A percentile compares a stretch with the other conserved stretches of the same genome.
These are phyloP conservation scores for Trematomus bernacchii DNA, from an alignment of 2,797 vertebrate genomes.

Conservation along the genomic window DNA sequence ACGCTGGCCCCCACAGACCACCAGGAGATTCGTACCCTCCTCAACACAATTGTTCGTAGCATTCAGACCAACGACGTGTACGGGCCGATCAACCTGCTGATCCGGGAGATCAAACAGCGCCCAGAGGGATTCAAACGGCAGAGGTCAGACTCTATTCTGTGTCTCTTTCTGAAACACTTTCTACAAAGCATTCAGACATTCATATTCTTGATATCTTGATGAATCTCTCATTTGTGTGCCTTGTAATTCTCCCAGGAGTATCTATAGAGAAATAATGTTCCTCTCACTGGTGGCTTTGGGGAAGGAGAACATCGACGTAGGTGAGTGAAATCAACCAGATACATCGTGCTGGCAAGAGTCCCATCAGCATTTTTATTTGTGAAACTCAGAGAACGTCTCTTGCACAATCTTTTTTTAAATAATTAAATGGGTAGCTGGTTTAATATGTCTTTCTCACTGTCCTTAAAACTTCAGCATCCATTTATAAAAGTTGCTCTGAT, in stretches of 20 bases:
- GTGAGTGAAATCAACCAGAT: conserved; percentile 80
- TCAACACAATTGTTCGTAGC: conserved; percentile 91
- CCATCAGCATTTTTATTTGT: not conserved
- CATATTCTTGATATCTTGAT: not conserved
- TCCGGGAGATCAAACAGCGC: conserved; percentile 83
- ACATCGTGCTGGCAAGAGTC: not conserved
- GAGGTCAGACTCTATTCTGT: conserved; percentile 83
- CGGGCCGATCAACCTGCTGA: conserved; percentile 91
- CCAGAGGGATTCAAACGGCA: conserved; percentile 88
- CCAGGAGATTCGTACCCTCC: conserved; percentile 88
- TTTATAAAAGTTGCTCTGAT: too few relatives aligned
- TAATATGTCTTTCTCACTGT: not conserved
- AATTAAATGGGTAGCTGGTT: not conserved
- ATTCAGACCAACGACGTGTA: conserved; percentile 96
- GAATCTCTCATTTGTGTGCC: not conserved
- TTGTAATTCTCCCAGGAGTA: conserved; percentile 84
- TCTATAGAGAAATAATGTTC: conserved; percentile 96
- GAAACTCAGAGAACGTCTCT: not conserved
- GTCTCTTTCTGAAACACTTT: accelerated
- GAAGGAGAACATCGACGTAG: conserved; percentile 95
- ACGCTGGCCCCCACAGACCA: conserved; percentile 87
- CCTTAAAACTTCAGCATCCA: too few relatives aligned
- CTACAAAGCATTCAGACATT: not conserved
- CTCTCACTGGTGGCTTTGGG: conserved; percentile 94
- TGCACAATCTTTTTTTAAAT: not conserved